Evolutionary conservation across 2,797 vertebrate species (phyloP), one percentile per base, ranked within the genome.

Genomic region (Hozukius guyotensis): DNA sequence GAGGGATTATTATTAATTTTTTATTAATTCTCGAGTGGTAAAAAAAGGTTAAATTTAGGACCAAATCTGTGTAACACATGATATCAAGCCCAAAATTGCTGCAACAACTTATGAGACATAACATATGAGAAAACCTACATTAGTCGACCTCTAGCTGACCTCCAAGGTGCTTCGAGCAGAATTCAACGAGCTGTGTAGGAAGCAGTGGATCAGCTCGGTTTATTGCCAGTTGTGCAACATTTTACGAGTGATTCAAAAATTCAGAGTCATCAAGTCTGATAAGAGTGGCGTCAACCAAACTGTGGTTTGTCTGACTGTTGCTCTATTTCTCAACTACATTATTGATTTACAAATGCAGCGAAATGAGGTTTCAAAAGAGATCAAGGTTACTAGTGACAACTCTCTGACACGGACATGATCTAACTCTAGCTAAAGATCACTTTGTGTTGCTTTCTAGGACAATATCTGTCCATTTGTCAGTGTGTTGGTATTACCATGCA

Each of bases 171-270:
- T 56, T 14, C 4, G 12, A 0, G 9, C 20, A 52, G 4, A n/a
- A 52, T 49, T 49, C 42, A 49, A 20, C 4, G 16, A 49, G 46
- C 8, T n/a, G 46, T 9, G 46, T 49, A 49, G 46, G 46, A 20
- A 49, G 46, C 12, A 22, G 0, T 24, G 12, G 11, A 38, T 16
- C 0, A 14, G 24, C 24, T 20, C 14, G 0, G 4, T 27, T 5
- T 6, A 42, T 22, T 34, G 31, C 31, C 20, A 7, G 75, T 86
- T 90, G 71, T 81, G 78, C 75, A 91, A 92, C 77, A 34, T 87
- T 92, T 93, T 81, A 90, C 66, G 12, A 52, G 55, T 63, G 22
- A 29, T 46, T 81, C 24, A 83, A 70, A 78, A 25, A 77, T 34
- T 27, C 3, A 6, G 0, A 75, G 75, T 65, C 56, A 83, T 53